Base-by-base conservation (phyloP, 2,113 vertebrate species). In the Ramphastos sulfuratus region DNA sequence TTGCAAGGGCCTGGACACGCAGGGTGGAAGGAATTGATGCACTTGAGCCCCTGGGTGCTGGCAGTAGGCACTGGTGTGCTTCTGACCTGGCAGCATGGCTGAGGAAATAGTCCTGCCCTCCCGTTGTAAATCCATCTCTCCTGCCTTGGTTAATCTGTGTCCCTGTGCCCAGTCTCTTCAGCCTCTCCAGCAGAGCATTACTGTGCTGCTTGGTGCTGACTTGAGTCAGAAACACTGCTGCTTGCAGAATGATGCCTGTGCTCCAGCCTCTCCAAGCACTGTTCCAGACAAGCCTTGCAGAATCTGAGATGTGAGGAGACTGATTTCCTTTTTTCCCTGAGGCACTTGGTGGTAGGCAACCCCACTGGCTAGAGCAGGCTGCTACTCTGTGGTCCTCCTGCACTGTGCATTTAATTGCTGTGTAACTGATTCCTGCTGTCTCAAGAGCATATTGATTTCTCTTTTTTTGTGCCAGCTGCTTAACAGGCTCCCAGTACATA, bases 351-450 rank as follows among this genome's bases (percentile, higher is more conserved):
- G 33, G 59, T 24, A 69, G 86, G 61, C 42, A 69, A 54, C 19
- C 2, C 0, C 77, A 33, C n/a, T 75, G 82, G 30, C 50, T 89
- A 61, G 82, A 84, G 52, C 35, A 79, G 65, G 60, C 70, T 72
- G n/a, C 15, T 84, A 15, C 78, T 86, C 92, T 81, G 39, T 81
- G 61, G 50, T 87, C 65, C 18, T 93, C 23, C 50, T 93, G 37
- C 3, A 4, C 0, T 85, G 58, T 67, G 80, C 77, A 44, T 95
- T 92, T 94, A 75, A 74, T 91, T 91, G 83, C 42, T 60, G 70
- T 35, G 17, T 80, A 76, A 66, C 42, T 66, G 70, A 46, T 67
- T 74, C 20, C 25, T 60, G 42, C 58, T 83, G 16, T 89, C 59
- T 74, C 50, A 70, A 85, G 78, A 4, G 4, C 55, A 59, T 20